These are phyloP conservation scores for Campaea margaritaria DNA, from an alignment of 2,888 invertebrate species.

Conservation along the genomic window DNA sequence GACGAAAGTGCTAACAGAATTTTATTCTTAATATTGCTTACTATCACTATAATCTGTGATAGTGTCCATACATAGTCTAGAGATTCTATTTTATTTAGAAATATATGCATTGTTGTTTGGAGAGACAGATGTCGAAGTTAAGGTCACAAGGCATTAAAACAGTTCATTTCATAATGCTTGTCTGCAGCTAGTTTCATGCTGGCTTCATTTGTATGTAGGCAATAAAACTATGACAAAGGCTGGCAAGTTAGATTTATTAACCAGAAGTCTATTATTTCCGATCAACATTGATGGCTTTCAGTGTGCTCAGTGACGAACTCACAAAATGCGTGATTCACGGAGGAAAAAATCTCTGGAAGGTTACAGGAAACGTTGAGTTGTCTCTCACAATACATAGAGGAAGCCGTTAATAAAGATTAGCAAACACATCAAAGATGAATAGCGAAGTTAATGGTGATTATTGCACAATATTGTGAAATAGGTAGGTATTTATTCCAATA, in stretches of 20 bases:
- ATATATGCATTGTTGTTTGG: neutral
- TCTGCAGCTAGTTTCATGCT: neutral
- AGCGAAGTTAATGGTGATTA: neutral
- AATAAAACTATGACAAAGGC: too few relatives aligned
- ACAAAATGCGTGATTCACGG: too few relatives aligned
- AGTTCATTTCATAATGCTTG: neutral
- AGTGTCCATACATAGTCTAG: neutral
- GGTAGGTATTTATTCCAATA: too few relatives aligned
- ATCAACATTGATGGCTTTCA: too few relatives aligned
- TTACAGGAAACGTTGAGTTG: neutral
- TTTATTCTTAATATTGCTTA: neutral
- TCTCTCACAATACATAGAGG: neutral
- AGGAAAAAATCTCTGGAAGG: neutral
- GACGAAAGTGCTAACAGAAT: neutral
- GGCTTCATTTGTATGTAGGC: neutral
- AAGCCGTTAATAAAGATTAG: neutral
- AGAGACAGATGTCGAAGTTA: conserved; percentile 4
- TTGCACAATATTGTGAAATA: too few relatives aligned
- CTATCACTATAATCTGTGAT: neutral
- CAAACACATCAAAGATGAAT: neutral
- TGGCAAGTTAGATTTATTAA: too few relatives aligned
- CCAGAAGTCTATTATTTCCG: too few relatives aligned
- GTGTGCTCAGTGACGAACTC: too few relatives aligned
- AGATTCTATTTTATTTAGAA: conserved; percentile 3
- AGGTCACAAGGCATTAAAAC: neutral